A percentile compares a stretch with the other conserved stretches of the same genome.
Conservation (phyloP, 2,797 vertebrate genomes). For the Garrulus glandarius region DNA sequence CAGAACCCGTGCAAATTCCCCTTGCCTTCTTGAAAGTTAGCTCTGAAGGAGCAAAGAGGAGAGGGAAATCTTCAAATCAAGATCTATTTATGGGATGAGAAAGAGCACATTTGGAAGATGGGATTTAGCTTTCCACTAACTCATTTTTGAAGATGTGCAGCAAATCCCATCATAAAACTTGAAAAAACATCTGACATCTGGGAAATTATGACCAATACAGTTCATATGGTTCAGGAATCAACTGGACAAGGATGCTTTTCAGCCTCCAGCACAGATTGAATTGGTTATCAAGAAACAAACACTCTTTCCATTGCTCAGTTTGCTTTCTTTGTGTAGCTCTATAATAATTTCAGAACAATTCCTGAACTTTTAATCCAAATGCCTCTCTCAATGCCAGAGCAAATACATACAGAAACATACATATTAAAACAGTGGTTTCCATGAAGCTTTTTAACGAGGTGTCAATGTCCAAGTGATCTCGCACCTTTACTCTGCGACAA, state of each 20-base stretch:
- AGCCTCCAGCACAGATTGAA: not conserved
- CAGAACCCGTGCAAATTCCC: not conserved
- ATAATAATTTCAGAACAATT: not conserved
- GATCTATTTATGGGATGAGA: not conserved
- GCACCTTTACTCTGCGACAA: not conserved
- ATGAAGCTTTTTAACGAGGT: not conserved
- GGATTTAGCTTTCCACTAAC: not conserved
- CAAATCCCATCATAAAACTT: constrained; percentile 4
- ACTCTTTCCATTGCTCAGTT: not conserved
- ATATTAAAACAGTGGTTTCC: not conserved
- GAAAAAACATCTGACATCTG: not conserved
- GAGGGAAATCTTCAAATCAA: not conserved
- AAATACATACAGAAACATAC: not conserved
- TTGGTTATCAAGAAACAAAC: not conserved
- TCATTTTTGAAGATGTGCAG: not conserved
- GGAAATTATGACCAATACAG: not conserved
- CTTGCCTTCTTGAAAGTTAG: not conserved
- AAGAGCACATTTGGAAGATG: not conserved
- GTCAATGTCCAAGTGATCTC: not conserved
- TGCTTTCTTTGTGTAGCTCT: not conserved
- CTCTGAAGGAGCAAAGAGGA: not conserved
- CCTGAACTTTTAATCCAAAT: not conserved
- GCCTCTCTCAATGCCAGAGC: not conserved
- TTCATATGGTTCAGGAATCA: not conserved
- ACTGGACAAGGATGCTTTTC: not conserved